Evolutionary conservation across 2,797 vertebrate genomes (phyloP).

Genomic region (Vespertilio murinus): DNA sequence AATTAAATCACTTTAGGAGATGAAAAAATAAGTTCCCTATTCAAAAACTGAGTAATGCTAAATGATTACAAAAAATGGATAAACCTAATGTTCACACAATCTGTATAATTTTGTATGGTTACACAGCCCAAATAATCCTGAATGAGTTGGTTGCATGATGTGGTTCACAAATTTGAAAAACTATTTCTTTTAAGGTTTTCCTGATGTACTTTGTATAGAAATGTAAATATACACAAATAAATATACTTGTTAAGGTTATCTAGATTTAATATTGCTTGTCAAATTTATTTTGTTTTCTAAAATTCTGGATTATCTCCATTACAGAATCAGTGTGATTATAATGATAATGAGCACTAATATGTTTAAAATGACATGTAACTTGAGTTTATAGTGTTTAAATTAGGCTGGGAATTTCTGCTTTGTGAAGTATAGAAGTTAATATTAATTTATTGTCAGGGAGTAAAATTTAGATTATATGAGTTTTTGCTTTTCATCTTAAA

Average conservation of each 20-base stretch:
- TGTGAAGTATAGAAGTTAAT: not conserved
- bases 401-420: not conserved
- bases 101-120: not conserved
- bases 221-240: not conserved
- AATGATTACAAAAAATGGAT: not conserved
- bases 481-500: not conserved
- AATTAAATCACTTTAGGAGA: constrained; percentile 33
- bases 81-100: not conserved
- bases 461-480: not conserved
- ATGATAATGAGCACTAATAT: not conserved
- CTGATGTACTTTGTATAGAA: not conserved
- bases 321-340: not conserved
- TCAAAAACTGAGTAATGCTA: not conserved
- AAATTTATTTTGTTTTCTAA: constrained; percentile 21
- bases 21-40: not conserved
- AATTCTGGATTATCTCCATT: not conserved
- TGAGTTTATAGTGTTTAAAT: not conserved
- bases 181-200: not conserved
- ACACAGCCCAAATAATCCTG: not conserved
- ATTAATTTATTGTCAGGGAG: constrained; percentile 18
- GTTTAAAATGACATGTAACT: not conserved
- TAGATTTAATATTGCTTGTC: not conserved
- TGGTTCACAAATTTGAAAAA: not conserved
- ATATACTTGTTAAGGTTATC: constrained; percentile 19
- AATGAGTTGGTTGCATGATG: not conserved